Conservation (phyloP, 2,888 invertebrate genomes). For the Drosophila macrothrix region DNA sequence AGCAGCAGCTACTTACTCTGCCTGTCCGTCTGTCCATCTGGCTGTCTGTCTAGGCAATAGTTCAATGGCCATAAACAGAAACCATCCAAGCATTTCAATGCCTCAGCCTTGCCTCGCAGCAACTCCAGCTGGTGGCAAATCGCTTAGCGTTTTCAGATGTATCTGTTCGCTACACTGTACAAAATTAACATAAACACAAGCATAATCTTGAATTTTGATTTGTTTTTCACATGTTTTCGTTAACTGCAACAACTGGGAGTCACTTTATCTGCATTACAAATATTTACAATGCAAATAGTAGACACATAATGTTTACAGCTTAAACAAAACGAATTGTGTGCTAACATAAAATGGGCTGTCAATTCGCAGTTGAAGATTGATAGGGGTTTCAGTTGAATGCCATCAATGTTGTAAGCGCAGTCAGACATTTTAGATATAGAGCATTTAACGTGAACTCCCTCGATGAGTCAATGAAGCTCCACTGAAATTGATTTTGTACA, state of each 20-base stretch:
- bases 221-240: constrained; percentile 5
- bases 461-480: neutral
- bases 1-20: constrained; percentile 5
- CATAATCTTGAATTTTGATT: neutral
- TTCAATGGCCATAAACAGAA: constrained; percentile 61
- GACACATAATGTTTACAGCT: neutral
- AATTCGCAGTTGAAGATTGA: neutral
- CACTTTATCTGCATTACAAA: constrained; percentile 1
- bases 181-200: constrained; percentile 4
- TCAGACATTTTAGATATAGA: neutral
- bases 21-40: neutral
- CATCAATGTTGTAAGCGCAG: neutral
- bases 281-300: constrained; percentile 1
- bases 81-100: constrained; percentile 57
- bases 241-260: neutral
- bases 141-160: constrained; percentile 11
- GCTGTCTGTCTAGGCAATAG: constrained; percentile 19
- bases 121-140: constrained; percentile 10
- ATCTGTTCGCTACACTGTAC: constrained; percentile 6
- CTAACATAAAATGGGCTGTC: neutral
- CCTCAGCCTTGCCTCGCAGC: constrained; percentile 17
- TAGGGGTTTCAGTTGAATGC: neutral
- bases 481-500: neutral
- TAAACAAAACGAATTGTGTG: neutral
- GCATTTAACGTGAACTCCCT: neutral